These are phyloP conservation scores for Catharus minimus DNA, from an alignment of 2,113 vertebrate species.

Conservation along the genomic window DNA sequence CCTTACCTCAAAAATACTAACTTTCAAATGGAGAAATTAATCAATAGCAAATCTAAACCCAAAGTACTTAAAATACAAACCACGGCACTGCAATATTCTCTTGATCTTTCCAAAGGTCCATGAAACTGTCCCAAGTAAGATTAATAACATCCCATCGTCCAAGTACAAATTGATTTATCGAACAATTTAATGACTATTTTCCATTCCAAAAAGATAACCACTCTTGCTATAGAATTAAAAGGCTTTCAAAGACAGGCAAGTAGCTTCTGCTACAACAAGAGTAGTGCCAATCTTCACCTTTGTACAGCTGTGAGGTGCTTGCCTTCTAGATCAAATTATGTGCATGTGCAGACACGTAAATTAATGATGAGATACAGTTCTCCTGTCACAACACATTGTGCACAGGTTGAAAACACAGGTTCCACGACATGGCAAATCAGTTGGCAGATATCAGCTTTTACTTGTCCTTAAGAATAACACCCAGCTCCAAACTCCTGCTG, in stretches of 20 bases:
- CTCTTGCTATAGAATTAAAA: neutral
- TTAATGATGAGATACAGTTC: neutral
- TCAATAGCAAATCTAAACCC: neutral
- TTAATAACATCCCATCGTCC: neutral
- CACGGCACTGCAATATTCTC: neutral
- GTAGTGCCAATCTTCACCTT: neutral
- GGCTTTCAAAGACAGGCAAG: neutral
- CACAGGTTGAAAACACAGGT: neutral
- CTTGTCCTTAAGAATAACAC: neutral
- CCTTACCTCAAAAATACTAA: neutral
- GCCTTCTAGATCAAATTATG: neutral
- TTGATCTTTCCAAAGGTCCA: neutral
- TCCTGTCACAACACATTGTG: constrained; percentile 32
- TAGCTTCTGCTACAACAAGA: neutral
- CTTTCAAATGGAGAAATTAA: constrained; percentile 15
- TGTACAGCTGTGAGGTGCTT: neutral
- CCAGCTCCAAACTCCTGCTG: neutral
- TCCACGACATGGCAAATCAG: neutral
- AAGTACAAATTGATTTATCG: neutral
- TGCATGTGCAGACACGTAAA: neutral
- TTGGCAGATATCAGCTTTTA: neutral
- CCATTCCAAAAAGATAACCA: neutral
- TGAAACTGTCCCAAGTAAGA: neutral
- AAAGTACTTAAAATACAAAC: neutral
- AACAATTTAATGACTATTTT: neutral